Evolutionary conservation across 2,113 vertebrate genomes (phyloP), one percentile per base, ranked within the genome.

Genomic region (Proterorhinus semilunaris): DNA sequence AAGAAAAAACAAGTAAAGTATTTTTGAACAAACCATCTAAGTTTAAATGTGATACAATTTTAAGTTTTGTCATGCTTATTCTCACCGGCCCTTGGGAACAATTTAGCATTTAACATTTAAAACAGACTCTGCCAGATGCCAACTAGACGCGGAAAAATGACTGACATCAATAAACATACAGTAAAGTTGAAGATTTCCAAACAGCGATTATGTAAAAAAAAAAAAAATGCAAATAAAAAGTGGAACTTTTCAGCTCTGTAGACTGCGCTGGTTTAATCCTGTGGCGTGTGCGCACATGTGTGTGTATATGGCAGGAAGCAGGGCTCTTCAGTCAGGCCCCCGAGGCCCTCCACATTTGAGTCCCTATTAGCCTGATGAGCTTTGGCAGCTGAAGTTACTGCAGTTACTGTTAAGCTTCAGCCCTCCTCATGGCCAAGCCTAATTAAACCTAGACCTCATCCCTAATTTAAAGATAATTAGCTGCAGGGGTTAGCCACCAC

Each of bases 311-410:
- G 72, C 67, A 72, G 78, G 62, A 72, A 86, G 74, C 81, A 72
- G 71, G 69, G 69, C 71, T 76, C 73, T 69, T 78, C 82, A 88
- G 87, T 79, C 75, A 77, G 80, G 74, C 73, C 90, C 86, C 80
- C 21, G 84, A 71, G 82, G 88, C 87, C 83, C 79, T 79, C 62
- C 2, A 52, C 66, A 73, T 79, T 81, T 88, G 92, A 91, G 87
- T 81, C 82, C 89, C 88, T 88, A 92, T 94, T 94, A 92, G 80
- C 80, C 79, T 92, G 89, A 93, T 92, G 82, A 90, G 89, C 79
- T 79, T 84, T 91, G 92, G 91, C 92, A 93, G 88, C 86, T 87
- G 75, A 79, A 82, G 88, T 86, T 83, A 76, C 69, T 72, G 81
- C 79, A 85, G 74, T 89, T 88, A 83, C 81, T 82, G 84, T 72